phyloP scores from a whole-genome alignment of 2,113 vertebrate species.

The Apistogramma diplotaenia region DNA sequence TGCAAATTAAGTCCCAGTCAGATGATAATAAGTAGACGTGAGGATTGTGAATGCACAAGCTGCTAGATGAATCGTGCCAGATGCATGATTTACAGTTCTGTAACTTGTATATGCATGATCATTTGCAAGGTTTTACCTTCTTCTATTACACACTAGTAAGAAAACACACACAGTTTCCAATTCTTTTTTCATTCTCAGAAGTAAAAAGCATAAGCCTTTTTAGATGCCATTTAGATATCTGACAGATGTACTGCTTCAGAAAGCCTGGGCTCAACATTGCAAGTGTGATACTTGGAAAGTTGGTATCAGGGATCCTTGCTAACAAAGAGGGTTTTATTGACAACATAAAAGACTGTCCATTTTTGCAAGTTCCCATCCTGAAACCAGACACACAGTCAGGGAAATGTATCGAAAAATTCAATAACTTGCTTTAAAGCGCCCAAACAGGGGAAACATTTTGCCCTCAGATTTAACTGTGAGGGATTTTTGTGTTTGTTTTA shows the following conservation, averaged over 20 bases:
- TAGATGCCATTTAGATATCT: background rate
- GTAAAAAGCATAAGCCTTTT: background rate
- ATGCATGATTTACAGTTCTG: constrained; percentile 16
- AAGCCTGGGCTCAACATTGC: background rate
- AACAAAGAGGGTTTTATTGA: background rate
- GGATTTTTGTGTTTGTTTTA: background rate
- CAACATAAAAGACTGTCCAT: background rate
- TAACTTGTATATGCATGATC: background rate
- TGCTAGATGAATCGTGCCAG: constrained; percentile 34
- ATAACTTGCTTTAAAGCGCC: background rate
- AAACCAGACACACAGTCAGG: background rate
- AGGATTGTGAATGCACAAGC: constrained; percentile 45
- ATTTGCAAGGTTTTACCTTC: constrained; percentile 1
- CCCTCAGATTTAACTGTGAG: background rate
- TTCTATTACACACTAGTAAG: background rate
- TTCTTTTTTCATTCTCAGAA: background rate
- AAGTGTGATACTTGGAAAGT: background rate
- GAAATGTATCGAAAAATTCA: background rate
- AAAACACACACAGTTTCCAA: background rate
- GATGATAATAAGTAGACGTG: constrained; percentile 48
- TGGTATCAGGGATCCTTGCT: background rate
- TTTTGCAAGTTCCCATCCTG: background rate
- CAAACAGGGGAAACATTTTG: background rate
- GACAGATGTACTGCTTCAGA: background rate
- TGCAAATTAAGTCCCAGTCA: constrained; percentile 51